Base-by-base conservation (phyloP, 2,797 vertebrate genomes). In the Chrysolophus pictus region DNA sequence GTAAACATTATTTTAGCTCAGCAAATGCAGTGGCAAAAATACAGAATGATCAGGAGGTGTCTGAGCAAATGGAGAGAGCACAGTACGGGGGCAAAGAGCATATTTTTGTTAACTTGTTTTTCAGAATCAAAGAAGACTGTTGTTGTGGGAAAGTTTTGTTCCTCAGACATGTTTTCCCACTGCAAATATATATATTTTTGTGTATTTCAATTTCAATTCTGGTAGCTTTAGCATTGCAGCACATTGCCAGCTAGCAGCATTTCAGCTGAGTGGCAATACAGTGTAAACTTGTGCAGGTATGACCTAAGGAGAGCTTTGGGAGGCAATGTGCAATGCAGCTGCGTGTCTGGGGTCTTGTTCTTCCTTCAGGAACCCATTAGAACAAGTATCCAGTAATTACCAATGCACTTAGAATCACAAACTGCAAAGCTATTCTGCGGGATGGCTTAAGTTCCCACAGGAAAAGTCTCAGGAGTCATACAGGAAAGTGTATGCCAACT, bases 81-180 rank as follows among this genome's bases (percentile, higher is more conserved):
- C 51, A 18, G 73, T 28, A 33, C 1, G 21, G 26, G 78, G 63
- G 10, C 31, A 59, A 74, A 94, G 83, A 39, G 4, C 1, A n/a
- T 8, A 1, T 0, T 3, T 93, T 59, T 72, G 3, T 33, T 80
- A 6, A 9, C 2, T 1, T 23, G 4, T 73, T 70, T 44, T 67
- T 84, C 14, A 62, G 87, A 88, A 71, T 22, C 16, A 41, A 53
- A 76, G 29, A 65, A 55, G 74, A 16, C 4, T 41, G 14, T 29
- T 14, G 16, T 4, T 75, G 33, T 47, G 7, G 35, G 70, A 49
- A 80, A 73, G 13, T 44, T 56, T 42, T 31, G 19, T 42, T 31
- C 42, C 39, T 41, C 62, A 64, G 31, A 41, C 5, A 29, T 21
- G 11, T 31, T 42, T 64, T 64, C 39, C 41, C 28, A 64, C 26